Evolutionary conservation across 2,113 vertebrate species (phyloP), one percentile per base, ranked within the genome.

Genomic region (Vulpes lagopus): DNA sequence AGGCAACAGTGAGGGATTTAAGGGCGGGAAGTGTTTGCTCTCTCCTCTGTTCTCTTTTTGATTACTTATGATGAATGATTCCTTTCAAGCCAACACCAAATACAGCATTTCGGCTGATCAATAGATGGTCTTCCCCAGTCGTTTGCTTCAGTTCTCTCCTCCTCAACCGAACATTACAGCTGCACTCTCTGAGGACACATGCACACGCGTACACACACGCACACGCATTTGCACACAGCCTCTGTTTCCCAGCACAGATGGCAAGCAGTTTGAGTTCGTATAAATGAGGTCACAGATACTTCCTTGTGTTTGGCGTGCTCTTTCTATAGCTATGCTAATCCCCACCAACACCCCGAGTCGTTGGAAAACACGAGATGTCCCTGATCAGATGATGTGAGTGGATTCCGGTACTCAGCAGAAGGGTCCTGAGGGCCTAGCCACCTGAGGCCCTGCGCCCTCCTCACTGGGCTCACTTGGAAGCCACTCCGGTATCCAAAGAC

Each of bases 201-300:
- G 11, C 38, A 23, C 53, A 43, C 3, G 3, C 5, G 16, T 16
- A 9, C 30, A 9, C 15, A 25, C 27, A 19, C 49, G 25, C 17
- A 11, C 22, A 19, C 1, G 0, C 6, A 0, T 22, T 11, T 16
- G 64, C 60, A 59, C 71, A 55, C 51, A 19, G 8, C 49, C 80
- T 93, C 71, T 73, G 0, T 53, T 88, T 94, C 73, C 96, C 55
- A 64, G 94, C 87, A 96, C 94, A 97, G 98, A 95, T 92, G 97
- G 96, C 55, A 38, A 92, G 32, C 89, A 88, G 95, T 95, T 82
- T 91, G 95, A 96, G 80, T 82, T 90, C 84, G 15, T 51, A 67
- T 79, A 73, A 96, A 91, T 91, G 96, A 95, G 95, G 97, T 96
- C 90, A 94, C 76, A 96, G 86, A 88, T 55, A 76, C 73, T 71